A percentile compares a stretch with the other conserved stretches of the same genome.
These are phyloP conservation scores for Pterois miles DNA, from an alignment of 2,797 vertebrate genomes.

Conservation along the genomic window DNA sequence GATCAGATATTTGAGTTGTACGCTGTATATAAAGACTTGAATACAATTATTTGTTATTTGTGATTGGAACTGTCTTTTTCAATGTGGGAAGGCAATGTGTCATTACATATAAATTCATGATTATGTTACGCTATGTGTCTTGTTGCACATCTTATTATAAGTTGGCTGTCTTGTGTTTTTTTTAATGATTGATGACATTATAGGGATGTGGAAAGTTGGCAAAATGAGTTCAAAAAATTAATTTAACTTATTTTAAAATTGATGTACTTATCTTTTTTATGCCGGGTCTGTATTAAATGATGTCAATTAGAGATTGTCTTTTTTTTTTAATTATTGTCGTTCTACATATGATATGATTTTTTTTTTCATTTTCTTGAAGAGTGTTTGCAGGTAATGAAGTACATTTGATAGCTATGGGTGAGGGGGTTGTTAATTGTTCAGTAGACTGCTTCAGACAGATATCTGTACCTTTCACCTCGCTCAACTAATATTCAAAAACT, in stretches of 20 bases:
- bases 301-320: conserved; percentile 59
- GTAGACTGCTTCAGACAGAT: conserved; percentile 25
- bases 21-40: conserved; percentile 34
- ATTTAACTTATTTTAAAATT: conserved; percentile 16
- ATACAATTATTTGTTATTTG: conserved; percentile 1
- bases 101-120: not conserved
- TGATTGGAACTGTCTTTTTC: conserved; percentile 16
- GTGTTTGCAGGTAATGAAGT: conserved; percentile 28
- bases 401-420: conserved; percentile 13
- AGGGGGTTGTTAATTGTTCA: conserved; percentile 1
- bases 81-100: conserved; percentile 8
- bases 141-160: conserved; percentile 17
- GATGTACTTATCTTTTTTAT: conserved; percentile 37
- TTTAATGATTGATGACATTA: not conserved
- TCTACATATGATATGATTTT: conserved; percentile 31
- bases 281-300: conserved; percentile 62
- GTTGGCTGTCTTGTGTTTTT: not conserved
- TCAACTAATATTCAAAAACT: conserved; percentile 43
- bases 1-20: conserved; percentile 6
- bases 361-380: conserved; percentile 10
- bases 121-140: conserved; percentile 13
- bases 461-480: conserved; percentile 31
- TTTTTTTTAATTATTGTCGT: conserved; percentile 11
- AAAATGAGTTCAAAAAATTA: conserved; percentile 19
- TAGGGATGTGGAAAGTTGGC: conserved; percentile 23